These are phyloP conservation scores for Tyria jacobaeae DNA, from an alignment of 2,888 invertebrate genomes.

Conservation along the genomic window DNA sequence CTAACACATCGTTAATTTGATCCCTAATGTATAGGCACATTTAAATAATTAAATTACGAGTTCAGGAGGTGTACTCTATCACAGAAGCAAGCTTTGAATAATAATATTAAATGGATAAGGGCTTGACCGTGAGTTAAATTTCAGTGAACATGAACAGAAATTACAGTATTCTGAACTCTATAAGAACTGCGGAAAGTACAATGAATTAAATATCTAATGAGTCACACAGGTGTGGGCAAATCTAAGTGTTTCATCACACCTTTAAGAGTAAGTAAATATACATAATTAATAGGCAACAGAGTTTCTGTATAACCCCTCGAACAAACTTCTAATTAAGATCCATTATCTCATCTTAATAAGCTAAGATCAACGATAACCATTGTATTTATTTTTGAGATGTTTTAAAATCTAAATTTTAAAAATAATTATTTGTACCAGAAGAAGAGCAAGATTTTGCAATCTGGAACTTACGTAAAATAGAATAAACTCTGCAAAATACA, in stretches of 20 bases:
- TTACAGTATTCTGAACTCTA: neutral
- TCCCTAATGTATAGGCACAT: too few species aligned
- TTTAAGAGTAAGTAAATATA: constrained; percentile 26
- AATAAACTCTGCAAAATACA: too few species aligned
- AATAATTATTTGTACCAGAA: neutral
- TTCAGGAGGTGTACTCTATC: too few species aligned
- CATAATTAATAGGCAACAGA: constrained; percentile 24
- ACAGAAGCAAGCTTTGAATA: too few species aligned
- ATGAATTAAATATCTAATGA: neutral
- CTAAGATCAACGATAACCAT: constrained; percentile 20
- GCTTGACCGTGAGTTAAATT: neutral
- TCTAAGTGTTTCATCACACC: constrained; percentile 21
- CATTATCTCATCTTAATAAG: constrained; percentile 26
- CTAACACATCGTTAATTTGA: too few species aligned
- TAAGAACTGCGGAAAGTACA: constrained; percentile 20
- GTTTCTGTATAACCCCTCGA: constrained; percentile 40
- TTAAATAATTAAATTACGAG: too few species aligned
- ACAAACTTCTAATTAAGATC: constrained; percentile 24
- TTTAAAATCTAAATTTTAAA: neutral
- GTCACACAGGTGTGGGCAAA: constrained; percentile 25
- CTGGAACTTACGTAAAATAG: too few species aligned
- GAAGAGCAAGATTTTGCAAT: neutral
- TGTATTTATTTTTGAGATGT: neutral
- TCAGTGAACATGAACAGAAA: neutral
- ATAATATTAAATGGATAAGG: too few species aligned